Percentiles rank a stretch among this genome's conserved stretches.
These are phyloP conservation scores for Anguilla japonica DNA, from an alignment of 2,113 vertebrate species.

Conservation along the genomic window DNA sequence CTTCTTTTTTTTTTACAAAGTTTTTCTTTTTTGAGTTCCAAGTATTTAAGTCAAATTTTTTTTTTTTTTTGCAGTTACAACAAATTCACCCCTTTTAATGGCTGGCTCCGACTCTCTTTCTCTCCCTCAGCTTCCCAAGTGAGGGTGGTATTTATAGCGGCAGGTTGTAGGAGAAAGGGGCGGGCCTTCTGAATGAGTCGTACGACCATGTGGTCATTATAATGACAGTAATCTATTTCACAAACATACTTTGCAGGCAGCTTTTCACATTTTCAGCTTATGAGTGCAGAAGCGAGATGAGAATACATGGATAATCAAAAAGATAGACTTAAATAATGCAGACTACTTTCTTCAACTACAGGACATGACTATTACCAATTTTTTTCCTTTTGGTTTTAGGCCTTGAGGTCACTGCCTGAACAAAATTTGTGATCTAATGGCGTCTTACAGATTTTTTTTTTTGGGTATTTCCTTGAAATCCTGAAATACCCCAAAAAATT, in stretches of 20 bases:
- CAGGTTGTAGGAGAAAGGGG: conserved; percentile 41
- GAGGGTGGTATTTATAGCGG: conserved; percentile 42
- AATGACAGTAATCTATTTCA: conserved; percentile 37
- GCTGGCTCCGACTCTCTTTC: neutral
- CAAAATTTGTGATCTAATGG: neutral
- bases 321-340: no score
- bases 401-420: neutral
- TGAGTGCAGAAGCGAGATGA: neutral
- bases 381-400: neutral
- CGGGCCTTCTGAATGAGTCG: conserved; percentile 36
- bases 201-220: conserved; percentile 38
- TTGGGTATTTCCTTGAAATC: neutral
- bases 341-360: no score
- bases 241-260: conserved; percentile 6
- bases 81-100: neutral
- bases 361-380: no score
- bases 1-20: neutral
- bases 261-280: neutral
- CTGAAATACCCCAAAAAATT: neutral
- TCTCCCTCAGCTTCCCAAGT: conserved; percentile 25
- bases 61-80: neutral
- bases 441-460: neutral
- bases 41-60: neutral
- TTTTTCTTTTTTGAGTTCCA: neutral
- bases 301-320: neutral